A percentile compares a stretch with the other conserved stretches of the same genome.
Evolutionary conservation across 2,888 invertebrate genomes (phyloP).

Genomic region (Alentia gelatinosa): DNA sequence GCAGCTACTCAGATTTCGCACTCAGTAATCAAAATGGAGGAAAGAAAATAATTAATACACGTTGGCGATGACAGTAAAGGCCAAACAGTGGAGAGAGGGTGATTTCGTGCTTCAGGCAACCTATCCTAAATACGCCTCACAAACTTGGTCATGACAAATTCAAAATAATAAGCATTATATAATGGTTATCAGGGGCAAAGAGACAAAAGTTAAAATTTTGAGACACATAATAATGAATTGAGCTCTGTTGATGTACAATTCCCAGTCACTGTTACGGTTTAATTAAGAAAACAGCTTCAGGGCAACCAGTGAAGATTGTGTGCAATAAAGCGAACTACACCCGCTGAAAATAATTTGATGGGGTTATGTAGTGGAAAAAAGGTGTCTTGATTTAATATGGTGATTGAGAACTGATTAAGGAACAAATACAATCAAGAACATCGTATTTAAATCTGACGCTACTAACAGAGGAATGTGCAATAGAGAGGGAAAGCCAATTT

Average conservation of each 20-base stretch:
- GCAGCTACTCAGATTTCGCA: too few relatives aligned
- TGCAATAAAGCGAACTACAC: neutral
- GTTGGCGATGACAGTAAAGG: neutral
- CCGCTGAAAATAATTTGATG: slow-evolving; percentile 33
- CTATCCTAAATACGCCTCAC: neutral
- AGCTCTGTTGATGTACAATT: neutral
- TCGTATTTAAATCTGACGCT: neutral
- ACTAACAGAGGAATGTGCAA: neutral
- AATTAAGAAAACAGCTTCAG: neutral
- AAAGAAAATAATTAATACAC: neutral
- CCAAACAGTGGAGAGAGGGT: neutral
- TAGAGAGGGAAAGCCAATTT: slow-evolving; percentile 10
- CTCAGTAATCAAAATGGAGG: too few relatives aligned
- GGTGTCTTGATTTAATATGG: neutral
- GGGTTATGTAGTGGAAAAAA: slow-evolving; percentile 1
- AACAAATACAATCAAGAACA: slow-evolving; percentile 1
- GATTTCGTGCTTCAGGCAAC: neutral
- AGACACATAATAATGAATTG: neutral
- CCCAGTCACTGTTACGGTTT: neutral
- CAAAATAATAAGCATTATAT: neutral
- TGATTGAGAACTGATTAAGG: neutral
- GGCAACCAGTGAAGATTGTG: neutral
- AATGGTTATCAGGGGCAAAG: neutral
- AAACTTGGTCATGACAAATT: neutral
- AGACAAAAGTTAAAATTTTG: slow-evolving; percentile 27